Percentiles rank a stretch among this genome's conserved stretches.
These are phyloP conservation scores for Lagocephalus sceleratus DNA, from an alignment of 2,797 vertebrate species.

Conservation along the genomic window DNA sequence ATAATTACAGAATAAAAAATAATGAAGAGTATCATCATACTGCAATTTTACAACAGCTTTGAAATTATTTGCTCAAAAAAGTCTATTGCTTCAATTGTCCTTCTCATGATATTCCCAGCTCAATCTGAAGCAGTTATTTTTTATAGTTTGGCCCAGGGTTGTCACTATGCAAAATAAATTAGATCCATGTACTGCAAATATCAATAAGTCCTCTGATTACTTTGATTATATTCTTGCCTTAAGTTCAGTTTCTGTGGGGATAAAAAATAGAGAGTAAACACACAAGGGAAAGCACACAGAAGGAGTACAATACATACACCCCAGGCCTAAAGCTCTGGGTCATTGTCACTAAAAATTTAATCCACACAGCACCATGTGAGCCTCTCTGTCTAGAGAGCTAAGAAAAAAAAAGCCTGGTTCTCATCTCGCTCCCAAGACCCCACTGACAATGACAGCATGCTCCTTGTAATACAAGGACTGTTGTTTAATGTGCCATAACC, in stretches of 20 bases:
- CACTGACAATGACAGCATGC: constrained; percentile 65
- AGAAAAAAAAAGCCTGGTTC: constrained; percentile 49
- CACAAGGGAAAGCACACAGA: constrained; percentile 36
- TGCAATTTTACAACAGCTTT: not conserved
- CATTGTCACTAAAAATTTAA: constrained; percentile 67
- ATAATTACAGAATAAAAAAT: constrained; percentile 19
- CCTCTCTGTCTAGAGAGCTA: constrained; percentile 45
- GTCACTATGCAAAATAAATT: constrained; percentile 34
- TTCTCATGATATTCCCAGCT: too few species aligned
- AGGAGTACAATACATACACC: constrained; percentile 46
- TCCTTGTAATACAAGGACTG: constrained; percentile 56
- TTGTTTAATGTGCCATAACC: constrained; percentile 61
- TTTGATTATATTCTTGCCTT: constrained; percentile 31
- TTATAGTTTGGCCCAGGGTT: constrained; percentile 16
- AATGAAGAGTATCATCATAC: constrained; percentile 14
- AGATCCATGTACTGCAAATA: constrained; percentile 53
- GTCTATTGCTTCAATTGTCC: too few species aligned
- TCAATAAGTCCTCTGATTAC: constrained; percentile 53
- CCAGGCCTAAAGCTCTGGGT: constrained; percentile 52
- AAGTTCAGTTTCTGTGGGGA: constrained; percentile 30
- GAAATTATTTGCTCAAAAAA: too few species aligned
- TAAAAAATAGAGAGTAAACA: constrained; percentile 18
- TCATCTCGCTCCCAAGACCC: constrained; percentile 49
- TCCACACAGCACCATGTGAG: constrained; percentile 53
- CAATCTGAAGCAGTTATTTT: not conserved